phyloP scores from a whole-genome alignment of 2,113 vertebrate genomes.

The Carassius gibelio region DNA sequence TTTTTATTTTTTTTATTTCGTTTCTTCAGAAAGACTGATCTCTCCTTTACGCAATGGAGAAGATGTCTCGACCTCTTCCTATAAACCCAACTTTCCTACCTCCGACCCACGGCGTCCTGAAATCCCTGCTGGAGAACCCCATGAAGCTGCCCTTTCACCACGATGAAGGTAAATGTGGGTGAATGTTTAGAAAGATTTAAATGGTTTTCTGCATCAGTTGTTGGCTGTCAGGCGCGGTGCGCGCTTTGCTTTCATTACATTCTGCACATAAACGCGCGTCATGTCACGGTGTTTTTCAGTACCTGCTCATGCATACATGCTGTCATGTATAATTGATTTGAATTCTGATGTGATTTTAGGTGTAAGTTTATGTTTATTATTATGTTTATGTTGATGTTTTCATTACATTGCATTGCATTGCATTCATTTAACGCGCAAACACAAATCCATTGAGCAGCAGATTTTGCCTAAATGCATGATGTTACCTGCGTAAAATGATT shows the following conservation, averaged over 20 bases:
- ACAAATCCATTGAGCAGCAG: no score
- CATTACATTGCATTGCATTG: no score
- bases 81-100: constrained; percentile 88
- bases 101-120: constrained; percentile 93
- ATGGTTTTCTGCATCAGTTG: background rate
- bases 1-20: background rate
- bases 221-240: background rate
- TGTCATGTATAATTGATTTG: no score
- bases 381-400: no score
- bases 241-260: constrained; percentile 1
- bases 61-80: constrained; percentile 90
- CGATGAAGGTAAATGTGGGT: constrained; percentile 82
- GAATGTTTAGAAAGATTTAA: background rate
- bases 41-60: constrained; percentile 72
- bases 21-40: constrained; percentile 39
- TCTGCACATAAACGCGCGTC: background rate
- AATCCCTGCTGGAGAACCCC: constrained; percentile 96
- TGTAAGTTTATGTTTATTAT: no score
- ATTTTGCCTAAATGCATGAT: no score
- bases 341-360: no score
- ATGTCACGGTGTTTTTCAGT: no score
- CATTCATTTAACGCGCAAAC: no score
- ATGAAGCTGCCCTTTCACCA: constrained; percentile 92
- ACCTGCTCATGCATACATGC: no score
- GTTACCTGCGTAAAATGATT: no score